Percentiles rank a stretch among this genome's conserved stretches.
phyloP scores from a whole-genome alignment of 23 tunicate genomes.

The Ciona savignyi region DNA sequence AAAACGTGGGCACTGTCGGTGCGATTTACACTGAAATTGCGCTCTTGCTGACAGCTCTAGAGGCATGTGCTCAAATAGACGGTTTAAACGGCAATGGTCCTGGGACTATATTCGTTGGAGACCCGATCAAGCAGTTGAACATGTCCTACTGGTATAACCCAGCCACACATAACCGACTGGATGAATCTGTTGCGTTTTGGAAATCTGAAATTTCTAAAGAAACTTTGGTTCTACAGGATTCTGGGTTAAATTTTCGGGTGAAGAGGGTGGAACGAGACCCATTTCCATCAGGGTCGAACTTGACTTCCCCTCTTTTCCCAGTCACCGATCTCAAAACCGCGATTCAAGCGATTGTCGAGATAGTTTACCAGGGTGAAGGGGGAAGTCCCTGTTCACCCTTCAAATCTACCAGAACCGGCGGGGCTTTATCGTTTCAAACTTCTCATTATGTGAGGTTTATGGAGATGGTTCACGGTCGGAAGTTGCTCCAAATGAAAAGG shows the following conservation, averaged over 20 bases:
- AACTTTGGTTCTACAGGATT: not conserved
- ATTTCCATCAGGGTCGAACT: not conserved
- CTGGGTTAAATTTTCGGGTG: not conserved
- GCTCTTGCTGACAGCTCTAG: too few species aligned
- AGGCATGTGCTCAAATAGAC: too few species aligned
- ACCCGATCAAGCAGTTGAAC: not conserved
- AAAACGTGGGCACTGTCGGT: not conserved
- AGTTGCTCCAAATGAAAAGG: not conserved
- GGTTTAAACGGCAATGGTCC: not conserved
- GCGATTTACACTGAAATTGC: not conserved
- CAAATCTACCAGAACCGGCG: constrained; percentile 1
- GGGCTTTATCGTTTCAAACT: not conserved
- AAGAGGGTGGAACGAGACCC: not conserved
- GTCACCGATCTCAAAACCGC: constrained; percentile 27
- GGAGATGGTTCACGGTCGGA: constrained; percentile 41
- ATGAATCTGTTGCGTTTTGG: not conserved
- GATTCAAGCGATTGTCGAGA: constrained; percentile 27
- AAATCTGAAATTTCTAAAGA: not conserved
- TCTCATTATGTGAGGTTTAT: constrained; percentile 42
- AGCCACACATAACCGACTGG: not conserved
- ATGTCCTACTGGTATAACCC: constrained; percentile 7
- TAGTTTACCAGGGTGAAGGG: constrained; percentile 42
- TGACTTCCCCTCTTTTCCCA: constrained; percentile 17
- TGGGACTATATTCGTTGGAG: constrained; percentile 1
- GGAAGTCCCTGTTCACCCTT: constrained; percentile 34